A percentile compares a stretch with the other conserved stretches of the same genome.
Evolutionary conservation across 2,888 invertebrate genomes (phyloP).

Genomic region (Scaptomyza parva): DNA sequence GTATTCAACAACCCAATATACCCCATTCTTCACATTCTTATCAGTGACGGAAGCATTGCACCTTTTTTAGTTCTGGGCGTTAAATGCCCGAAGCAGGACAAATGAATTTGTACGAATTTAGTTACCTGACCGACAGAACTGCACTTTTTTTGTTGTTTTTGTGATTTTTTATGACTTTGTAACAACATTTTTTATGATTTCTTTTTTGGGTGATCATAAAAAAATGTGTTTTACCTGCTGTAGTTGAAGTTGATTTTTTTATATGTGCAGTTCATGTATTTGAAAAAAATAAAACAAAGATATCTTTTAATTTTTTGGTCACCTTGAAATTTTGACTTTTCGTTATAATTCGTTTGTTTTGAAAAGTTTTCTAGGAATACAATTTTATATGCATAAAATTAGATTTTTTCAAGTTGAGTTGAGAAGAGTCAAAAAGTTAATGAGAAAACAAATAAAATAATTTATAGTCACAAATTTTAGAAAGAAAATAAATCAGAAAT

Average conservation of each 20-base stretch:
- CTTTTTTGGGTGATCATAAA: slow-evolving; percentile 54
- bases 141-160: slow-evolving; percentile 20
- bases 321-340: slow-evolving; percentile 72
- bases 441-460: background rate
- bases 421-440: slow-evolving; percentile 28
- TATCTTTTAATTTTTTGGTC: slow-evolving; percentile 42
- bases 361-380: slow-evolving; percentile 58
- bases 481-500: background rate
- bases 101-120: slow-evolving; percentile 52
- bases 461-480: background rate
- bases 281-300: background rate
- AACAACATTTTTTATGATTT: slow-evolving; percentile 80
- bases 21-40: slow-evolving; percentile 53
- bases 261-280: slow-evolving; percentile 34
- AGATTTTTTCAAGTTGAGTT: slow-evolving; percentile 4
- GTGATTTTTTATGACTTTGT: slow-evolving; percentile 79
- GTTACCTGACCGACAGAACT: slow-evolving; percentile 54
- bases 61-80: slow-evolving; percentile 52
- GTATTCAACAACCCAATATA: background rate
- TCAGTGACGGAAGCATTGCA: slow-evolving; percentile 66
- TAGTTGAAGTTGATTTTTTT: slow-evolving; percentile 39
- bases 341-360: slow-evolving; percentile 67
- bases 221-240: slow-evolving; percentile 58
- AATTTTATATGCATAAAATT: slow-evolving; percentile 35
- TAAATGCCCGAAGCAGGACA: slow-evolving; percentile 68